These are phyloP conservation scores for Garra rufa DNA, from an alignment of 2,113 vertebrate species.

Conservation along the genomic window DNA sequence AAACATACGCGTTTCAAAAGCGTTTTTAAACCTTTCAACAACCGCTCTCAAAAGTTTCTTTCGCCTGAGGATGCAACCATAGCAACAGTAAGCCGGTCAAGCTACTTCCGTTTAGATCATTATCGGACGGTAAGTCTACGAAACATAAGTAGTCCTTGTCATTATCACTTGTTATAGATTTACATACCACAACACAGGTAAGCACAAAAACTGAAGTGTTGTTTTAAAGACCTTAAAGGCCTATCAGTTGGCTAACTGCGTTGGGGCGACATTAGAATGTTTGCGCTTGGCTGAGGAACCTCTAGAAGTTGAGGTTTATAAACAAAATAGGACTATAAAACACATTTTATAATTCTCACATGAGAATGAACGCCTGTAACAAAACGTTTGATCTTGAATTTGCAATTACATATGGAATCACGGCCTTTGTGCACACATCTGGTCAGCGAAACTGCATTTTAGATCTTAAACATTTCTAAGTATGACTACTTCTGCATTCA, in stretches of 20 bases:
- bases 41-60: not conserved
- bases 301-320: not conserved
- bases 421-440: not conserved
- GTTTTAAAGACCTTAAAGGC: not conserved
- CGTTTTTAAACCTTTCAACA: not conserved
- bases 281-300: not conserved
- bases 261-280: not conserved
- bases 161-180: not conserved
- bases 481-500: not conserved
- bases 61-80: not conserved
- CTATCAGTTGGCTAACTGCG: not conserved
- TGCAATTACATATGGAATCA: not conserved
- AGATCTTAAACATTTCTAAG: not conserved
- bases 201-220: not conserved
- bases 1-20: not conserved
- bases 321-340: not conserved
- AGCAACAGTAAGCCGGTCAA: not conserved
- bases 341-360: not conserved
- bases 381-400: not conserved
- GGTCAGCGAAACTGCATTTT: not conserved
- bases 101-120: slow-evolving; percentile 21
- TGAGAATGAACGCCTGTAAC: not conserved
- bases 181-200: not conserved
- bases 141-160: not conserved
- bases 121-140: not conserved